phyloP scores from a whole-genome alignment of 2,888 invertebrate species.

The Thyatira batis region DNA sequence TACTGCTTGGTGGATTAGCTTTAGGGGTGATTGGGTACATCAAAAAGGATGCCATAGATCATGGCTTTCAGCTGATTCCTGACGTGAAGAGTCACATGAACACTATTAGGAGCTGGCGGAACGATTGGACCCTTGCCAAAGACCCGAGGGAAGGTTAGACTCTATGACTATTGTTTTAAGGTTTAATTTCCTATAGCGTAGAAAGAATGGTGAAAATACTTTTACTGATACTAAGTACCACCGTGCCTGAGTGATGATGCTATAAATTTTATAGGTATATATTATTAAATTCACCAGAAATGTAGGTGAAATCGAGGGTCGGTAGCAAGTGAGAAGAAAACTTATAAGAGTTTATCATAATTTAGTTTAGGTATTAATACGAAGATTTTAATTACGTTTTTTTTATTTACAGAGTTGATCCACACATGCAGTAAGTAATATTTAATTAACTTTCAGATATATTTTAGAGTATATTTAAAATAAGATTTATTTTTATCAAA shows the following conservation, averaged over 20 bases:
- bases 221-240: too few species aligned
- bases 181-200: not conserved
- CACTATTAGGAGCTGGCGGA: slow-evolving; percentile 40
- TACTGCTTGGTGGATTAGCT: slow-evolving; percentile 51
- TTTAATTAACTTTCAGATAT: not conserved
- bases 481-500: too few species aligned
- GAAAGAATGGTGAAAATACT: too few species aligned
- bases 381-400: not conserved
- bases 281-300: too few species aligned
- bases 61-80: slow-evolving; percentile 34
- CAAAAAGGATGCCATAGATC: slow-evolving; percentile 57
- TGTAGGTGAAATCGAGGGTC: too few species aligned
- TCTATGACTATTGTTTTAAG: not conserved
- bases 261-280: too few species aligned
- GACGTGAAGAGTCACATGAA: slow-evolving; percentile 34
- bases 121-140: slow-evolving; percentile 37
- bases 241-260: too few species aligned
- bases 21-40: slow-evolving; percentile 50
- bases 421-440: slow-evolving; percentile 36
- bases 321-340: too few species aligned
- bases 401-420: slow-evolving; percentile 34
- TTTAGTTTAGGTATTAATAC: not conserved
- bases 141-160: slow-evolving; percentile 60
- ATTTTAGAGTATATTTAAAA: too few species aligned
- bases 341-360: too few species aligned